Evolutionary conservation across 2,888 invertebrate genomes (phyloP), one percentile per base, ranked within the genome.

Genomic region (Drosophila pegasa): DNA sequence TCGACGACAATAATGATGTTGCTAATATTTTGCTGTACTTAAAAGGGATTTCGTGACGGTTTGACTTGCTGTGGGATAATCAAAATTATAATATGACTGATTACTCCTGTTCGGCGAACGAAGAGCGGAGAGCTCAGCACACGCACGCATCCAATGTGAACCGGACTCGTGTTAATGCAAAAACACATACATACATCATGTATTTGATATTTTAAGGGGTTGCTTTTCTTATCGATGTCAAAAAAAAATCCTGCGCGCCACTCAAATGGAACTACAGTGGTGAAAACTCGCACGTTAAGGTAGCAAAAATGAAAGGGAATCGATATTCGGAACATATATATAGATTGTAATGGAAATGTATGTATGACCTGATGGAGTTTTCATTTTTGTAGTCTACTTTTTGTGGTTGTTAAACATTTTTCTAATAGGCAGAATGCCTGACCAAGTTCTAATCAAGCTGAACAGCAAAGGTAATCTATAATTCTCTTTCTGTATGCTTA

Each of bases 1-100:
- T 48, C 29, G 59, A 56, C 57, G 45, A 60, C 69, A 55, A 70
- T 64, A 73, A 63, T 77, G 71, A 73, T 74, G 73, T 61, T 72
- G 79, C 68, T 77, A 71, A 78, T 67, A 81, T 76, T 79, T 65
- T 62, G 64, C 48, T 63, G 56, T 67, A 41, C 70, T 69, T 67
- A 75, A 75, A 78, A 75, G 78, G 80, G 78, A 78, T 82, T 91
- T 89, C 92, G 92, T 92, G 92, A 90, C 90, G 79, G 84, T 89
- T 82, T 80, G 90, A 89, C 90, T 90, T 82, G 81, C 88, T 90
- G 89, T 89, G 91, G 90, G 92, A 91, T 92, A 91, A 92, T 89
- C 90, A 80, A 88, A 89, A 91, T 91, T 92, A 91, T 90, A 91
- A 91, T 91, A 91, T 92, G 91, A 92, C 90, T 91, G 91, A 91